These are phyloP conservation scores for Rhinophrynus dorsalis DNA, from an alignment of 2,797 vertebrate species.

Conservation along the genomic window DNA sequence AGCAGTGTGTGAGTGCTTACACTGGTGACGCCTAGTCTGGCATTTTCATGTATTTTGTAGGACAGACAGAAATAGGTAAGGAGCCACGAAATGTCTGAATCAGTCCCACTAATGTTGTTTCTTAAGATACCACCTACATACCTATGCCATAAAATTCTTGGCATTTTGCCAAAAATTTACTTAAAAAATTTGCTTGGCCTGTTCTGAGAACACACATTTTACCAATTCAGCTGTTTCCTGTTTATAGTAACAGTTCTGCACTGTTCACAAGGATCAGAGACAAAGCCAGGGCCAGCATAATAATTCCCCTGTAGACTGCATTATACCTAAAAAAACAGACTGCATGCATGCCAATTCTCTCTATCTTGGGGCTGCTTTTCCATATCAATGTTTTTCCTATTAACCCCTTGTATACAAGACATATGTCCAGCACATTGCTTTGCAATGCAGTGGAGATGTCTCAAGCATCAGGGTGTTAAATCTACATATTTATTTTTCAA, in stretches of 20 bases:
- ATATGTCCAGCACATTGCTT: too few species aligned
- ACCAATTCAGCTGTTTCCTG: conserved; percentile 34
- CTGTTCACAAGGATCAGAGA: background rate
- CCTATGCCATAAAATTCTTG: background rate
- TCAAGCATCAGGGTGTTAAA: too few species aligned
- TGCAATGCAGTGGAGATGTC: too few species aligned
- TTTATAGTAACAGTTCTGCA: conserved; percentile 17
- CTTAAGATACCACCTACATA: background rate
- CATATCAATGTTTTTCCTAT: too few species aligned
- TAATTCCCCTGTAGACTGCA: too few species aligned
- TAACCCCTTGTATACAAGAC: too few species aligned
- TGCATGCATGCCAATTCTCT: too few species aligned
- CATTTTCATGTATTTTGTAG: conserved; percentile 27
- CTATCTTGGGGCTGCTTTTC: too few species aligned
- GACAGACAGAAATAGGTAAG: conserved; percentile 7
- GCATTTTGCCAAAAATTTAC: background rate
- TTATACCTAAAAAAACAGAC: too few species aligned
- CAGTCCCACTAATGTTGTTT: conserved; percentile 24
- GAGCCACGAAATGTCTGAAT: conserved; percentile 18
- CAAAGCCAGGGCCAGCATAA: too few species aligned
- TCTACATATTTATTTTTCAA: too few species aligned
- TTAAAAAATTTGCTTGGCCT: conserved; percentile 24
- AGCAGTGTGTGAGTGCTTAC: background rate
- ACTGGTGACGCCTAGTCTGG: conserved; percentile 27
- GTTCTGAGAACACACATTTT: conserved; percentile 5